Conservation (phyloP, 2,113 vertebrate species). For the Brachionichthys hirsutus region DNA sequence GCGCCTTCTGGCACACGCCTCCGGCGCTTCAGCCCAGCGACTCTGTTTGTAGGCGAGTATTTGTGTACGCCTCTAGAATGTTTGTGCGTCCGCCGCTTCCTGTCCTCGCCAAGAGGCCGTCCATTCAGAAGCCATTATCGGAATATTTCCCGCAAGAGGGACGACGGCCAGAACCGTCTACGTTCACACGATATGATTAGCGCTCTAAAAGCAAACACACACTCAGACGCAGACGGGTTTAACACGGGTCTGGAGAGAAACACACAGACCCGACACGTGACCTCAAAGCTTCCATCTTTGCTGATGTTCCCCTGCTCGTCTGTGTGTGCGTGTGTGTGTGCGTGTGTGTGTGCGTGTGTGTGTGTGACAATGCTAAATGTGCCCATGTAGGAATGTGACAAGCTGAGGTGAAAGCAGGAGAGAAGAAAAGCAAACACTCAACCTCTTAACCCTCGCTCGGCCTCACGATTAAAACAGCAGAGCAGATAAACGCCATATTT, state of each 20-base stretch:
- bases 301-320: constrained; percentile 25
- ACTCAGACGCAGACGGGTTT: constrained; percentile 47
- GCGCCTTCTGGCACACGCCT: constrained; percentile 45
- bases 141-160: constrained; percentile 16
- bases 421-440: constrained; percentile 13
- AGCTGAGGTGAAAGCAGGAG: not conserved
- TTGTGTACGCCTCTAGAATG: not conserved
- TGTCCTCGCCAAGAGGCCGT: not conserved
- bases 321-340: constrained; percentile 16
- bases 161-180: not conserved
- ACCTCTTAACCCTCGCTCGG: constrained; percentile 33
- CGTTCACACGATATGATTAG: constrained; percentile 3
- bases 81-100: constrained; percentile 16
- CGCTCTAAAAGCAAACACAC: constrained; percentile 12
- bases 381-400: no score
- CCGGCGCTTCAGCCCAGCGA: constrained; percentile 20
- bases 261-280: constrained; percentile 64
- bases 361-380: not conserved
- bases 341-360: constrained; percentile 8
- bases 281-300: constrained; percentile 48
- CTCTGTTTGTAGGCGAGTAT: constrained; percentile 32
- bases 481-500: constrained; percentile 21
- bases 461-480: constrained; percentile 21
- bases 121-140: constrained; percentile 28
- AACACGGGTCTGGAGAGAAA: constrained; percentile 45